phyloP scores from a whole-genome alignment of 2,113 vertebrate genomes.

The Bufo gargarizans region DNA sequence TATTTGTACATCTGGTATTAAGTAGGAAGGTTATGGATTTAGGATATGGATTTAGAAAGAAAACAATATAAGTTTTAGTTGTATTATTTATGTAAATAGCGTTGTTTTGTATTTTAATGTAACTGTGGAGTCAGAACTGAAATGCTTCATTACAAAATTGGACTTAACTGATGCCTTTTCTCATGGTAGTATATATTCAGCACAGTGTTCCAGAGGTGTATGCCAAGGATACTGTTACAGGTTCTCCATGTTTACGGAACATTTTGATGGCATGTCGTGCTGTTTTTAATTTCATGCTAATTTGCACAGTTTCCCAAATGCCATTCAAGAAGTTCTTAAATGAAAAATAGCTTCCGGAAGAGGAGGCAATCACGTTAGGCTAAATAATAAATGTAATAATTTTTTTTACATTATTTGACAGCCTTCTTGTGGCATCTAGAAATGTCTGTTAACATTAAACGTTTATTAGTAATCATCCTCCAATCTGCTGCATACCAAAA shows the following conservation, averaged over 20 bases:
- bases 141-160: neutral
- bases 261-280: neutral
- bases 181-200: neutral
- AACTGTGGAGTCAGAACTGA: neutral
- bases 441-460: neutral
- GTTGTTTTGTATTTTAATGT: neutral
- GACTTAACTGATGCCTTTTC: neutral
- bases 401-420: neutral
- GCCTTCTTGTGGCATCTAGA: neutral
- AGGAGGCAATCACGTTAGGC: neutral
- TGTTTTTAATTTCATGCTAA: conserved; percentile 9
- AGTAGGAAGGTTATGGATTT: too few species aligned
- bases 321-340: neutral
- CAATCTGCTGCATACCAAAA: neutral
- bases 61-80: neutral
- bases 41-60: neutral
- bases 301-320: neutral
- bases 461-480: neutral
- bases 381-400: neutral
- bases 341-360: conserved; percentile 2
- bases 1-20: too few species aligned
- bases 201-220: neutral
- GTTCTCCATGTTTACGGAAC: neutral
- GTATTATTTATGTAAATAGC: neutral
- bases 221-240: neutral